phyloP scores from a whole-genome alignment of 2,113 vertebrate species.

The Paramisgurnus dabryanus region DNA sequence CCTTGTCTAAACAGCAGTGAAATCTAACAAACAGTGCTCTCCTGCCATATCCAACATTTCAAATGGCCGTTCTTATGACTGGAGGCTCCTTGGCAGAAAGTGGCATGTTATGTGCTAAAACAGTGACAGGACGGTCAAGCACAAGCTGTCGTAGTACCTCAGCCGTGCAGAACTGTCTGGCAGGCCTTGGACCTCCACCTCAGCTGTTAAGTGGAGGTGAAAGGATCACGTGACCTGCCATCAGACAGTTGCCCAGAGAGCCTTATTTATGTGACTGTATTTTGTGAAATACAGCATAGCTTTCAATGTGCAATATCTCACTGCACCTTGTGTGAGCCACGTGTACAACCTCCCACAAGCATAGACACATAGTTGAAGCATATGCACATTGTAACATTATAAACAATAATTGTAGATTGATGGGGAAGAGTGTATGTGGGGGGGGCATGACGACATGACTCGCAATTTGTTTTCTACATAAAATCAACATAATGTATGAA shows the following conservation, averaged over 20 bases:
- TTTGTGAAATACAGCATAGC: slow-evolving; percentile 58
- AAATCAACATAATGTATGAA: too few species aligned
- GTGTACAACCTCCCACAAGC: slow-evolving; percentile 38
- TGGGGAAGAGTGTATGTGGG: background rate
- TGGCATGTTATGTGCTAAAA: slow-evolving; percentile 56
- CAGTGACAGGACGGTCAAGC: slow-evolving; percentile 65
- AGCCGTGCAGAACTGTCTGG: slow-evolving; percentile 61
- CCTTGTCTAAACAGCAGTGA: slow-evolving; percentile 6
- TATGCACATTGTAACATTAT: slow-evolving; percentile 44
- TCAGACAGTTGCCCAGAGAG: slow-evolving; percentile 55
- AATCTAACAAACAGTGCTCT: slow-evolving; percentile 33
- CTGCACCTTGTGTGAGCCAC: slow-evolving; percentile 43
- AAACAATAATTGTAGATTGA: slow-evolving; percentile 46
- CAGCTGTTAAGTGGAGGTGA: slow-evolving; percentile 58
- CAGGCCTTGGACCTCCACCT: slow-evolving; percentile 58
- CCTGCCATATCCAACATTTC: slow-evolving; percentile 20
- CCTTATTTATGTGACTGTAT: slow-evolving; percentile 48
- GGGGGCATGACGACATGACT: too few species aligned
- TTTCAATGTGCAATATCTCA: slow-evolving; percentile 52
- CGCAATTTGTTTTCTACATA: too few species aligned
- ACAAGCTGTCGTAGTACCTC: slow-evolving; percentile 60
- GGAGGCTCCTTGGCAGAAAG: slow-evolving; percentile 44
- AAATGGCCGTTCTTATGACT: slow-evolving; percentile 62
- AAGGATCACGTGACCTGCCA: slow-evolving; percentile 53
- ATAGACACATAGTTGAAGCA: slow-evolving; percentile 44